A percentile compares a stretch with the other conserved stretches of the same genome.
These are phyloP conservation scores for Nasonia longicornis DNA, from an alignment of 1,140 invertebrate species.

Conservation along the genomic window DNA sequence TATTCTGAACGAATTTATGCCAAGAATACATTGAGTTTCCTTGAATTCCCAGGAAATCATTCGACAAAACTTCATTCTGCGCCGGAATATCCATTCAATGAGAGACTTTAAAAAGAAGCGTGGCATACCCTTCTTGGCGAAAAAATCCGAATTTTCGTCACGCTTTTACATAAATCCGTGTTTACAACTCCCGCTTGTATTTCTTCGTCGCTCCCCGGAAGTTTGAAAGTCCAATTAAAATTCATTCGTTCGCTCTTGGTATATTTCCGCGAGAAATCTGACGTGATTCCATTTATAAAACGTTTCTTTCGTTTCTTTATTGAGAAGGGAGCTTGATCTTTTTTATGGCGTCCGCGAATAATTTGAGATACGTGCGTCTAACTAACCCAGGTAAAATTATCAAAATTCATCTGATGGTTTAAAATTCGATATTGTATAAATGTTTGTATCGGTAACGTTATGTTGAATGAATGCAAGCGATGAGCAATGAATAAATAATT, in stretches of 20 bases:
- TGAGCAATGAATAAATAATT: neutral
- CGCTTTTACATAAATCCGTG: constrained; percentile 52
- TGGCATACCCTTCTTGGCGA: neutral
- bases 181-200: constrained; percentile 54
- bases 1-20: neutral
- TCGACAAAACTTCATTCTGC: neutral
- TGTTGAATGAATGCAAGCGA: neutral
- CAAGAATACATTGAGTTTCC: neutral
- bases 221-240: constrained; percentile 59
- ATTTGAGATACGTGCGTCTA: too few relatives aligned
- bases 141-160: constrained; percentile 53
- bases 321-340: neutral
- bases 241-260: constrained; percentile 53
- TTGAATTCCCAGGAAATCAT: neutral
- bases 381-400: neutral
- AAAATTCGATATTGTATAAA: neutral
- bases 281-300: constrained; percentile 55
- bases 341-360: neutral
- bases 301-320: neutral
- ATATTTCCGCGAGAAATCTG: constrained; percentile 49
- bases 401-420: neutral
- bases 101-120: neutral
- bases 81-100: neutral
- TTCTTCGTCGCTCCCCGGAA: constrained; percentile 50
- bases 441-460: too few relatives aligned